Conservation (phyloP, 2,797 vertebrate genomes). For the Rhodeus uyekii region DNA sequence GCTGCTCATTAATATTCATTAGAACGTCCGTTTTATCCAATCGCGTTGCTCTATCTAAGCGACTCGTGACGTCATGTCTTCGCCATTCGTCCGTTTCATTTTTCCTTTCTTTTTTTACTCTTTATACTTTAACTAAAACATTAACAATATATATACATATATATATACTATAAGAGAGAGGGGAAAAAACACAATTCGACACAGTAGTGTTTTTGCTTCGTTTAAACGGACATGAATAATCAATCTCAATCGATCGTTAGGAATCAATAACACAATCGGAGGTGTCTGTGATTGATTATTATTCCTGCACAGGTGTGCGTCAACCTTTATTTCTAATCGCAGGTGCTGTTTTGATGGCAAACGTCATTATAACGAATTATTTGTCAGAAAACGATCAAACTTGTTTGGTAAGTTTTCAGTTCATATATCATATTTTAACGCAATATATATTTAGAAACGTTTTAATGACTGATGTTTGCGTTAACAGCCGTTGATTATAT, state of each 20-base stretch:
- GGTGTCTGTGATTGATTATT: background rate
- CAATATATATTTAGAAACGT: too few relatives aligned
- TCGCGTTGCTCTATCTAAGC: background rate
- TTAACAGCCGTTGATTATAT: slow-evolving; percentile 58
- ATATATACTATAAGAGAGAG: too few relatives aligned
- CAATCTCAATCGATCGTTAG: background rate
- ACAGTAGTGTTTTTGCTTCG: background rate
- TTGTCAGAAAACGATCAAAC: slow-evolving; percentile 52
- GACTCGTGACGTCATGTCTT: background rate
- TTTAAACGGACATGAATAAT: background rate
- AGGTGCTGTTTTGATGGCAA: background rate
- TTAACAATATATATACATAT: too few relatives aligned
- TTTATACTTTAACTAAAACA: background rate
- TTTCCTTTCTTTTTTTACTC: background rate
- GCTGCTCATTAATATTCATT: slow-evolving; percentile 2
- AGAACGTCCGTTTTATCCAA: background rate
- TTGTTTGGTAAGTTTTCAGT: slow-evolving; percentile 52
- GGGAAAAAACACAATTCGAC: background rate
- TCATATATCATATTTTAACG: background rate
- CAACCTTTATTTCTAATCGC: background rate
- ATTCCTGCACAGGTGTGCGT: slow-evolving; percentile 9
- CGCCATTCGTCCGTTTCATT: background rate
- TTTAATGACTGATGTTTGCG: background rate
- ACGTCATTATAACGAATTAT: background rate
- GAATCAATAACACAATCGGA: background rate